Evolutionary conservation across 1,140 invertebrate species (phyloP).

Genomic region (Aphaenogaster floridana): DNA sequence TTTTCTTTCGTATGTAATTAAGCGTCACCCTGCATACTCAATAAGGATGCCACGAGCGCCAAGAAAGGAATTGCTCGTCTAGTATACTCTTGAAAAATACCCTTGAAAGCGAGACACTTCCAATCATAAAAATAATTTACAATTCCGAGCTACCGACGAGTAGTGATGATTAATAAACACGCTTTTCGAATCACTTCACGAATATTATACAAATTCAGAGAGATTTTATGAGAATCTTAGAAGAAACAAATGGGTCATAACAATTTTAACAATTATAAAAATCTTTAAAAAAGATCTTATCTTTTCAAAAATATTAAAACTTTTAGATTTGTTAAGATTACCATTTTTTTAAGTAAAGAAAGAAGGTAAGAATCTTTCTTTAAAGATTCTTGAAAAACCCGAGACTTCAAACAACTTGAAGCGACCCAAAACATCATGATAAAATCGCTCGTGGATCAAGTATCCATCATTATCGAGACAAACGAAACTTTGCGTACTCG

Average conservation of each 20-base stretch:
- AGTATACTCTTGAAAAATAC: conserved; percentile 12
- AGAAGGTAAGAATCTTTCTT: not conserved
- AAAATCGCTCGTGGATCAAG: not conserved
- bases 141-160: not conserved
- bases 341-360: not conserved
- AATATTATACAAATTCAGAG: not conserved
- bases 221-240: not conserved
- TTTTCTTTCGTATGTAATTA: conserved; percentile 26
- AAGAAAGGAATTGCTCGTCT: not conserved
- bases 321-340: conserved; percentile 37
- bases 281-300: not conserved
- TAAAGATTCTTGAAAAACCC: not conserved
- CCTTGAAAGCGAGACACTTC: not conserved
- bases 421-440: not conserved
- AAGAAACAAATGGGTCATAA: not conserved
- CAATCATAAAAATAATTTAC: not conserved
- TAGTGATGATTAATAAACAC: not conserved
- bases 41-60: not conserved
- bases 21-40: not conserved
- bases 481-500: not conserved
- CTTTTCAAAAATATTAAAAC: not conserved
- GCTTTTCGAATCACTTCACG: not conserved
- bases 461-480: not conserved
- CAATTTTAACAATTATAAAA: conserved; percentile 27
- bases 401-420: not conserved